Evolutionary conservation across 2,113 vertebrate species (phyloP), one percentile per base, ranked within the genome.

Genomic region (Gambusia holbrooki): DNA sequence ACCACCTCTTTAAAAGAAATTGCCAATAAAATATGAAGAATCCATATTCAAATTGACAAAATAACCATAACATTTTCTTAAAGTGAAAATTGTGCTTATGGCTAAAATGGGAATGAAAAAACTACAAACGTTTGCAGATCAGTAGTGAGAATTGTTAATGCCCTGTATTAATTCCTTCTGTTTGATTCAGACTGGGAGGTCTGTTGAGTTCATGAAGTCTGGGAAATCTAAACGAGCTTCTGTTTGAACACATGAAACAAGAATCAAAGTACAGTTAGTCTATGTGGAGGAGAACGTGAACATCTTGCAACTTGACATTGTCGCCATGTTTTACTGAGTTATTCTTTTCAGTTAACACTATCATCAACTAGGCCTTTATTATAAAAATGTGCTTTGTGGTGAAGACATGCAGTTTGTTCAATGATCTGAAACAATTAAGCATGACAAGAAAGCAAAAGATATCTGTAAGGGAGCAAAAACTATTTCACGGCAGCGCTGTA

Each of bases 111-210:
- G 22, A 58, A n/a, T 3, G 51, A 58, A n/a, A 58, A 58, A 22
- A 8, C 1, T 51, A 9, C 48, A 54, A 54, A 54, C 2, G 48
- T 54, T 54, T 54, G 66, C 73, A 37, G 74, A 69, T 62, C 73
- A 77, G 40, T 27, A 73, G 74, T 13, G 30, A 69, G 45, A 79
- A 77, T 28, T 51, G 69, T 35, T 71, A 35, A 29, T 17, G 28
- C 37, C 8, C 51, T 40, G 82, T 62, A 82, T 85, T 84, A 90
- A 90, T 89, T 82, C 80, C 30, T 75, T 66, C 75, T 72, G 76
- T 35, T 63, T 54, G 51, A 9, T 69, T 81, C 22, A 60, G 79
- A 66, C 74, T 63, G 76, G 65, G 72, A 40, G 83, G 88, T 90
- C 89, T 85, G 88, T 13, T 0, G 66, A 73, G 90, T 90, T 89